Conservation (phyloP, 2,113 vertebrate genomes). For the Crotalus horridus region DNA sequence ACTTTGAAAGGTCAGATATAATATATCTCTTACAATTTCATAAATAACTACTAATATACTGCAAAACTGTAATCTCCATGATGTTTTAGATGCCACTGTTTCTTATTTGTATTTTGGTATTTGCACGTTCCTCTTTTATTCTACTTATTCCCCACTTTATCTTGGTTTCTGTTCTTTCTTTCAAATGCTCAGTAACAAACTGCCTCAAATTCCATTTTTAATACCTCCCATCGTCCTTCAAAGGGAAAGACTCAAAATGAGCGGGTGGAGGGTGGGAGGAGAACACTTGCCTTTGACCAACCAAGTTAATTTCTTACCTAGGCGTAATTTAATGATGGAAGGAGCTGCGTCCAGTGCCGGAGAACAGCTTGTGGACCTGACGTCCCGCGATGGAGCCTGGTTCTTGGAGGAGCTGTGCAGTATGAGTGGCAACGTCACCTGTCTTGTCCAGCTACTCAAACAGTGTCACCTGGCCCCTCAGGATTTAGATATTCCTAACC, state of each 20-base stretch:
- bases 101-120: not conserved
- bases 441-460: constrained; percentile 86
- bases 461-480: constrained; percentile 88
- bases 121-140: not conserved
- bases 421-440: constrained; percentile 92
- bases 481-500: constrained; percentile 89
- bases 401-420: constrained; percentile 97
- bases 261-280: fast-evolving
- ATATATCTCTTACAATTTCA: not conserved
- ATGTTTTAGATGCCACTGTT: not conserved
- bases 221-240: not conserved
- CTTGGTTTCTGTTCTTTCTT: not conserved
- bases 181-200: not conserved
- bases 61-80: not conserved
- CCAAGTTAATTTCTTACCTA: constrained; percentile 33
- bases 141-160: not conserved
- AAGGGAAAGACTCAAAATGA: not conserved
- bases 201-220: not conserved
- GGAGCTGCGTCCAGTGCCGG: constrained; percentile 90
- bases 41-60: not conserved
- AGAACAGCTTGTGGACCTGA: constrained; percentile 92
- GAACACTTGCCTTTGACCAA: not conserved
- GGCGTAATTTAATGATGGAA: constrained; percentile 97
- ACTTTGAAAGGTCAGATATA: not conserved
- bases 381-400: constrained; percentile 93